These are phyloP conservation scores for Mesocricetus auratus DNA, from an alignment of 2,113 vertebrate genomes.

Conservation along the genomic window DNA sequence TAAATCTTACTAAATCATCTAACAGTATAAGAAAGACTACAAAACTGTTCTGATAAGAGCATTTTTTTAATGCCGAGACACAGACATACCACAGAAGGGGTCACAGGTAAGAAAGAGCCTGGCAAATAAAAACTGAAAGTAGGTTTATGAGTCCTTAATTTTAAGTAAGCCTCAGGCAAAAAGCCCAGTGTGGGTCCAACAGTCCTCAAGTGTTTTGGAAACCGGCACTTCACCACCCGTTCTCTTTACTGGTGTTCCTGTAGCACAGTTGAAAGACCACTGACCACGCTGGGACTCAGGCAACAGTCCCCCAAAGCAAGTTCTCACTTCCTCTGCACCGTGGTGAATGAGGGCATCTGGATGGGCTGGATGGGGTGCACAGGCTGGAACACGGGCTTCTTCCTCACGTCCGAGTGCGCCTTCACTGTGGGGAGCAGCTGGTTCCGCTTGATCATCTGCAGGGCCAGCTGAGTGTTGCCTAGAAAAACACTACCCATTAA, in stretches of 20 bases:
- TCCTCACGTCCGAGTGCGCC: conserved; percentile 91
- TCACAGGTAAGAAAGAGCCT: conserved; percentile 42
- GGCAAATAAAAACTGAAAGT: conserved; percentile 45
- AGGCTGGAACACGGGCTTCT: conserved; percentile 91
- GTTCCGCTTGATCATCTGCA: conserved; percentile 99
- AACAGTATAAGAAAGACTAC: background rate
- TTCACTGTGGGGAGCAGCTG: conserved; percentile 94
- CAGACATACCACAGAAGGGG: conserved; percentile 35
- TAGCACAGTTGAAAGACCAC: conserved; percentile 67
- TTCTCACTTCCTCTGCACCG: conserved; percentile 94
- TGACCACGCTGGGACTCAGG: background rate
- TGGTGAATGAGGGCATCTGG: conserved; percentile 94
- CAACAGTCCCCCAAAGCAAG: conserved; percentile 43
- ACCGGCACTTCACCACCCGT: conserved; percentile 43
- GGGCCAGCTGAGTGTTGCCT: conserved; percentile 98
- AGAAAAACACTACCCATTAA: conserved; percentile 45
- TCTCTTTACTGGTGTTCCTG: conserved; percentile 81
- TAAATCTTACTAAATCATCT: background rate
- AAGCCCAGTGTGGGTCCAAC: background rate
- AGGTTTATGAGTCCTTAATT: conserved; percentile 66
- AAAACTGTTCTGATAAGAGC: conserved; percentile 54
- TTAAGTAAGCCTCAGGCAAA: conserved; percentile 46
- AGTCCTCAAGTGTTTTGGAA: conserved; percentile 38
- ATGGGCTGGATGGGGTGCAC: conserved; percentile 92
- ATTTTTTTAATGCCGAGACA: conserved; percentile 72